Evolutionary conservation across 2,113 vertebrate genomes (phyloP).

Genomic region (Poecile atricapillus): DNA sequence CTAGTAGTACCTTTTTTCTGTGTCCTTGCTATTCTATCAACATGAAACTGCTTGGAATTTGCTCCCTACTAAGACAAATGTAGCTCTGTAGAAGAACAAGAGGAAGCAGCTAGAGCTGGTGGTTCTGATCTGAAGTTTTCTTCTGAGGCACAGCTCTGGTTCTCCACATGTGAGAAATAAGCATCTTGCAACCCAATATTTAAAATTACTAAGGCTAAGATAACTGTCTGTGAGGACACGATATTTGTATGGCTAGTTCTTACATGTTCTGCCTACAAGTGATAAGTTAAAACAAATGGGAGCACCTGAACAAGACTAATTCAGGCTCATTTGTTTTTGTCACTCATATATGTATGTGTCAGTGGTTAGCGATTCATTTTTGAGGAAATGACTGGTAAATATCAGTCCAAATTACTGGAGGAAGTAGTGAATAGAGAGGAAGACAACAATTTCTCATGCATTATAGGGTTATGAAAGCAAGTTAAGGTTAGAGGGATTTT

Average conservation of each 20-base stretch:
- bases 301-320: neutral
- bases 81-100: neutral
- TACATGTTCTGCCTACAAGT: neutral
- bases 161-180: neutral
- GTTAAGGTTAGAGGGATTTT: neutral
- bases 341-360: neutral
- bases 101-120: neutral
- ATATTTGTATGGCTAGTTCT: neutral
- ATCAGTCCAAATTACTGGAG: neutral
- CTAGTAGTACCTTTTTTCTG: neutral
- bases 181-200: neutral
- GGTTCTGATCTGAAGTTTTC: neutral
- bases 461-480: neutral
- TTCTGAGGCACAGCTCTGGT: neutral
- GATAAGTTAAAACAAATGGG: neutral
- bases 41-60: neutral
- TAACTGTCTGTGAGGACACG: neutral
- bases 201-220: neutral
- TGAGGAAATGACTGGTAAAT: constrained; percentile 3
- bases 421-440: neutral
- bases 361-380: neutral
- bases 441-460: neutral
- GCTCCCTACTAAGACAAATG: neutral
- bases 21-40: neutral
- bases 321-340: neutral